These are phyloP conservation scores for Spilarctia lutea DNA, from an alignment of 2,888 invertebrate genomes.

Conservation along the genomic window DNA sequence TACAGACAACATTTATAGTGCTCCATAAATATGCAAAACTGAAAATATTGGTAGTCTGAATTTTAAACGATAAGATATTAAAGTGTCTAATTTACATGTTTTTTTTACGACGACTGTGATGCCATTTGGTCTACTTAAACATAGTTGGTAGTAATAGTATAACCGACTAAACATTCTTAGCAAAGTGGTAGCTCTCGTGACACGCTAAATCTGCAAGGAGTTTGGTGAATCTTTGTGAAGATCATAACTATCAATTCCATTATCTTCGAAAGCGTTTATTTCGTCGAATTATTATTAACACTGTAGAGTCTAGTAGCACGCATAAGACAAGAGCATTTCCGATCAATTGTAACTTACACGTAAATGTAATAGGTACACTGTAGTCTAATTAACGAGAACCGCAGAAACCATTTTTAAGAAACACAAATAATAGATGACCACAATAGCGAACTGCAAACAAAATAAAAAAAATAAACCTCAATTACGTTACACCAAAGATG, in stretches of 20 bases:
- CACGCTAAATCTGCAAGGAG: too few species aligned
- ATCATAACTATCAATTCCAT: not conserved
- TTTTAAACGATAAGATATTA: not conserved
- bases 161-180: too few species aligned
- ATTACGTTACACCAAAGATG: conserved; percentile 51
- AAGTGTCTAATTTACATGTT: not conserved
- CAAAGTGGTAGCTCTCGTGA: too few species aligned
- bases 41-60: not conserved
- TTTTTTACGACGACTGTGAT: too few species aligned
- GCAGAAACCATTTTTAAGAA: not conserved
- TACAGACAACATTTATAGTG: not conserved
- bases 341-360: not conserved
- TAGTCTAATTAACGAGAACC: not conserved
- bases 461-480: conserved; percentile 25
- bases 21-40: not conserved
- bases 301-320: not conserved
- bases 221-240: not conserved
- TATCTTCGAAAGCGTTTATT: not conserved
- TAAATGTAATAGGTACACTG: not conserved
- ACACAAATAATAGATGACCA: not conserved
- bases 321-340: not conserved
- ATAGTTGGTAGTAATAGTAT: too few species aligned
- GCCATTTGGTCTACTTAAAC: too few species aligned
- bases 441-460: conserved; percentile 31
- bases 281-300: too few species aligned